phyloP scores from a whole-genome alignment of 2,113 vertebrate species.

The Grammomys dolichurus region DNA sequence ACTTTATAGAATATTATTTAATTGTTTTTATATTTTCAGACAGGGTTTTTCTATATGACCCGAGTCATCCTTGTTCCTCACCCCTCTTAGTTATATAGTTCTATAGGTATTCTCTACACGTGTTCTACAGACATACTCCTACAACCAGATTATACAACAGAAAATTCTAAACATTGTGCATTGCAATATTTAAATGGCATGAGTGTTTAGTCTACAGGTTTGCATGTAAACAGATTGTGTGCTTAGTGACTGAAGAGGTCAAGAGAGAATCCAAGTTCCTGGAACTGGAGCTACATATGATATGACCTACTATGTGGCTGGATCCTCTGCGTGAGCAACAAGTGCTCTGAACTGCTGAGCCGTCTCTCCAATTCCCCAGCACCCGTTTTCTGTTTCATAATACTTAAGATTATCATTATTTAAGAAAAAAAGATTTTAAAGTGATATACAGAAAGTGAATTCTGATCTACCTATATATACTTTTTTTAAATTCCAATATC shows the following conservation, averaged over 20 bases:
- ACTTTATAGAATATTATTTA: constrained; percentile 12
- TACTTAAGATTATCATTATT: not conserved
- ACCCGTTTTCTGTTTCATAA: not conserved
- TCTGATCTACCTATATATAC: not conserved
- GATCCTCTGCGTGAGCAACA: not conserved
- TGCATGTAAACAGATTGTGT: not conserved
- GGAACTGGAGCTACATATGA: not conserved
- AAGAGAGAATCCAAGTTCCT: not conserved
- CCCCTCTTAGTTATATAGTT: not conserved
- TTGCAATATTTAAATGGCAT: not conserved
- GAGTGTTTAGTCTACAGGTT: not conserved
- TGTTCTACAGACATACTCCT: no score
- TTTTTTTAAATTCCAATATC: not conserved
- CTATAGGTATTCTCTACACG: not conserved
- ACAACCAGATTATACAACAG: not conserved
- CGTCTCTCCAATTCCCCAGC: not conserved
- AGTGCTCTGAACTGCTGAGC: not conserved
- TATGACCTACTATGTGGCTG: not conserved
- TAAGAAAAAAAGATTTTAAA: not conserved
- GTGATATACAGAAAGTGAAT: constrained; percentile 12
- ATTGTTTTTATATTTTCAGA: not conserved
- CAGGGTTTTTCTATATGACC: not conserved
- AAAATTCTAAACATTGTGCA: not conserved
- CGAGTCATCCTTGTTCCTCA: not conserved
- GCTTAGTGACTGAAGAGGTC: no score